These are phyloP conservation scores for Andrena hattorfiana DNA, from an alignment of 2,888 invertebrate species.

Conservation along the genomic window DNA sequence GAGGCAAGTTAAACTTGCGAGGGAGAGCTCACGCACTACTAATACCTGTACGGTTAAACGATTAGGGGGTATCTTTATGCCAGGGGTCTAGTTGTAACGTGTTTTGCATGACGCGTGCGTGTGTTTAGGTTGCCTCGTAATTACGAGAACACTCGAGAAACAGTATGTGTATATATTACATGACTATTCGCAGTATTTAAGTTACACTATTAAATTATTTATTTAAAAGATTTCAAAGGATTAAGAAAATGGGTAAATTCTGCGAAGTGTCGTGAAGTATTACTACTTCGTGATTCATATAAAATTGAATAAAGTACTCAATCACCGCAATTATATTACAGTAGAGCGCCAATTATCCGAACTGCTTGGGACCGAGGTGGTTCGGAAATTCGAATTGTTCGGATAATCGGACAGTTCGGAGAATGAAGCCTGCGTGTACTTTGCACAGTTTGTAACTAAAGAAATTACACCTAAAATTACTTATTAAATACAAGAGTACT, in stretches of 20 bases:
- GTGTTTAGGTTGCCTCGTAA: constrained; percentile 13
- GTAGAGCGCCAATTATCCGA: too few relatives aligned
- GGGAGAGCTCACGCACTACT: constrained; percentile 37
- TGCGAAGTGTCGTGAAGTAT: neutral
- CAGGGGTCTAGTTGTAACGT: constrained; percentile 34
- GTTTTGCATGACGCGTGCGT: constrained; percentile 6
- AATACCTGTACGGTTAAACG: constrained; percentile 56
- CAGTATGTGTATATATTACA: constrained; percentile 22
- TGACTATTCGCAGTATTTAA: constrained; percentile 27
- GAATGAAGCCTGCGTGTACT: too few relatives aligned
- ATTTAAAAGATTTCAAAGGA: constrained; percentile 13
- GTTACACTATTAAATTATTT: constrained; percentile 30
- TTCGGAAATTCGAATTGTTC: too few relatives aligned
- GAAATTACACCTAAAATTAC: too few relatives aligned
- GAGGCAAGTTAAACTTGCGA: constrained; percentile 23
- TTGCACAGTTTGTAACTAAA: too few relatives aligned
- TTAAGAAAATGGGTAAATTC: neutral
- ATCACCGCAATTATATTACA: neutral
- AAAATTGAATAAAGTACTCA: neutral
- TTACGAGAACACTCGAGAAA: constrained; percentile 1
- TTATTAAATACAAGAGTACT: too few relatives aligned
- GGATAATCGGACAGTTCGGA: too few relatives aligned
- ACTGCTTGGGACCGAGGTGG: too few relatives aligned
- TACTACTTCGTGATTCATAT: neutral
- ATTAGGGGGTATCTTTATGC: constrained; percentile 31